Conservation (phyloP, 2,888 invertebrate species). For the Ormyrus nitidulus region DNA sequence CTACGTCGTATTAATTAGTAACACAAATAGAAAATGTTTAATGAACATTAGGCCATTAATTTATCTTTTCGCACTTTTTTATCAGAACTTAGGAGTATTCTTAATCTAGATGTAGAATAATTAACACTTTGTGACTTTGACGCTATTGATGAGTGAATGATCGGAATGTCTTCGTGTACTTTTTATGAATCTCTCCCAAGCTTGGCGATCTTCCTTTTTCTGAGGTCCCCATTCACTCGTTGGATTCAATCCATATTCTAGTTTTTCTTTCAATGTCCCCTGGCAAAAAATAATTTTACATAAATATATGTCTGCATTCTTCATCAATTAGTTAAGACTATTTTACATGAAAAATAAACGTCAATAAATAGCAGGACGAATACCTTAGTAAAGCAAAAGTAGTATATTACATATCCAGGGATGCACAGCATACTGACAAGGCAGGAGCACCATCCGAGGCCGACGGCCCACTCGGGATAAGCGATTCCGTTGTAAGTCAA, state of each 20-base stretch:
- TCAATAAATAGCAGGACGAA: not conserved
- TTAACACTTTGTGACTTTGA: conserved; percentile 52
- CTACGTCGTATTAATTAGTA: not conserved
- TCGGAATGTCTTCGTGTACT: conserved; percentile 57
- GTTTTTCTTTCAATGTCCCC: conserved; percentile 65
- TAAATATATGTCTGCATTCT: not conserved
- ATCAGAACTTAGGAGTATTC: conserved; percentile 16
- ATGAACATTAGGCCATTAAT: conserved; percentile 31
- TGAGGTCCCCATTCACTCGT: conserved; percentile 73
- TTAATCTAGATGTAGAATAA: conserved; percentile 15
- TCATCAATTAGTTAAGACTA: not conserved
- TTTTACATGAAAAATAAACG: not conserved
- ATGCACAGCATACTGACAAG: conserved; percentile 85
- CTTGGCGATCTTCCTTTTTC: conserved; percentile 64
- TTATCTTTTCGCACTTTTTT: conserved; percentile 12
- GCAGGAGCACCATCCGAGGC: conserved; percentile 82
- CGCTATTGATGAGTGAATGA: conserved; percentile 55
- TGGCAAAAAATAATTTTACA: conserved; percentile 32
- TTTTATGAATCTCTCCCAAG: conserved; percentile 66
- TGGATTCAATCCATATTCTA: conserved; percentile 67
- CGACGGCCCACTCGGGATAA: conserved; percentile 80
- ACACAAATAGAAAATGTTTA: conserved; percentile 28
- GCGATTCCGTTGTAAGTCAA: conserved; percentile 78
- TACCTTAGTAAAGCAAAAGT: conserved; percentile 72
- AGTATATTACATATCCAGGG: conserved; percentile 82